These are phyloP conservation scores for Macrophya alboannulata DNA, from an alignment of 2,888 invertebrate genomes.

Conservation along the genomic window DNA sequence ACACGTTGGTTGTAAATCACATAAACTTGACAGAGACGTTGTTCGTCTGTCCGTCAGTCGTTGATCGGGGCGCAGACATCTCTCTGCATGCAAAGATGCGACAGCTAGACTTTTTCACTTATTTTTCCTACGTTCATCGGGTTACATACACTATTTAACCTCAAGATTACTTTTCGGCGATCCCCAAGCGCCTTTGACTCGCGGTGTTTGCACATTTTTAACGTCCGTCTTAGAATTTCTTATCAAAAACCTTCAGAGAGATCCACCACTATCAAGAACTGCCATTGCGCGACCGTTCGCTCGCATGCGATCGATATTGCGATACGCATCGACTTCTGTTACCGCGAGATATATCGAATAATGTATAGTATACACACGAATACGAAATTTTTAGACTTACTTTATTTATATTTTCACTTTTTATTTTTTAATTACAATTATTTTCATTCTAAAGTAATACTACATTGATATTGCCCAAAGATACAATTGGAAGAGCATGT, in stretches of 20 bases:
- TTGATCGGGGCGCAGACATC: conserved; percentile 68
- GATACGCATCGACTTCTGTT: conserved; percentile 53
- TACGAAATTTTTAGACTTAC: not conserved
- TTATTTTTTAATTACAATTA: not conserved
- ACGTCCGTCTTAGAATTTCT: conserved; percentile 58
- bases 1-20: conserved; percentile 50
- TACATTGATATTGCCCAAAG: not conserved
- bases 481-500: not conserved
- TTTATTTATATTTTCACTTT: not conserved
- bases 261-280: conserved; percentile 64
- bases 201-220: conserved; percentile 68
- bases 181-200: conserved; percentile 65
- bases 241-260: conserved; percentile 57
- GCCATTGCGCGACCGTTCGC: conserved; percentile 58
- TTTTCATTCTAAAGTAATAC: not conserved
- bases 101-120: conserved; percentile 66
- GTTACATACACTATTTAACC: conserved; percentile 61
- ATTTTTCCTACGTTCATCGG: conserved; percentile 59
- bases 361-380: not conserved
- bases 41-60: conserved; percentile 66
- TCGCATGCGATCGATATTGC: conserved; percentile 57
- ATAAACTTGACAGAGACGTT: conserved; percentile 67
- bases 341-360: conserved; percentile 57
- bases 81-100: conserved; percentile 60
- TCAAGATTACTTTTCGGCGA: conserved; percentile 64